phyloP scores from a whole-genome alignment of 2,797 vertebrate genomes.

The Tinamus major region DNA sequence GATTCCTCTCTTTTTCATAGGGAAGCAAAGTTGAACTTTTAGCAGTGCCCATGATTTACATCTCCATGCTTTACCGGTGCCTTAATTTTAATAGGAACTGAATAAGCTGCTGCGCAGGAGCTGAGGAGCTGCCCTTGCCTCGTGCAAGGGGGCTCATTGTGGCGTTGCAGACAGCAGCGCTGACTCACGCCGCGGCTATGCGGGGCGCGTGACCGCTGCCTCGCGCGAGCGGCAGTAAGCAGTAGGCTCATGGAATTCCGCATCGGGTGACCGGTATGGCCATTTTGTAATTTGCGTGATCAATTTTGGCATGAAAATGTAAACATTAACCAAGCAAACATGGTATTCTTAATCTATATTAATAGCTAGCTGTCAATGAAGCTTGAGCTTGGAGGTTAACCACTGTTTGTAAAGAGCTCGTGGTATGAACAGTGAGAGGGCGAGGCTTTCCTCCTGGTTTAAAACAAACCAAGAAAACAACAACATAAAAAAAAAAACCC shows the following conservation, averaged over 20 bases:
- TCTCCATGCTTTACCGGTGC: neutral
- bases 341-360: neutral
- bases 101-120: conserved; percentile 17
- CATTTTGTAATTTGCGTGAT: neutral
- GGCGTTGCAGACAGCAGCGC: neutral
- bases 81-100: neutral
- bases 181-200: neutral
- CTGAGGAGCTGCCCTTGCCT: neutral
- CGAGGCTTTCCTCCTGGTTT: neutral
- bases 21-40: neutral
- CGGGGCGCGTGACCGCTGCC: neutral
- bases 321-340: neutral
- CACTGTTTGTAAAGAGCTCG: neutral
- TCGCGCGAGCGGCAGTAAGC: neutral
- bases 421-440: neutral
- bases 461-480: no score
- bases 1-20: neutral
- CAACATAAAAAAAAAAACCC: neutral
- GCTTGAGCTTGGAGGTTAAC: neutral
- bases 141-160: conserved; percentile 33
- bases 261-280: neutral
- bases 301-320: neutral
- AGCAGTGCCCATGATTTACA: neutral
- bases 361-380: neutral
- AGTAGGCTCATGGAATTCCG: neutral